Base-by-base conservation (phyloP, 2,888 invertebrate species). In the Nomada flava region DNA sequence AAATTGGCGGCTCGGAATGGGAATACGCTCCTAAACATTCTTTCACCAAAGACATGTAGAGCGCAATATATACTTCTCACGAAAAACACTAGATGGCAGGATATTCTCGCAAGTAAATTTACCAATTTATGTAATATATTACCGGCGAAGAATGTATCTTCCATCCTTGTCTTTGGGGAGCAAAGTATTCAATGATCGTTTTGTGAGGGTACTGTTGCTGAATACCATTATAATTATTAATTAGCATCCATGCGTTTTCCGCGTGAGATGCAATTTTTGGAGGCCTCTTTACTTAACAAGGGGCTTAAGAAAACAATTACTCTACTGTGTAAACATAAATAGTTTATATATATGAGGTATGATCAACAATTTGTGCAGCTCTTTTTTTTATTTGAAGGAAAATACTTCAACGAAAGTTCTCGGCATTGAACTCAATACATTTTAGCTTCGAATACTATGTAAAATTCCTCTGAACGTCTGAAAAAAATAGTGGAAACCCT, bases 121-220 rank as follows among this genome's bases (percentile, higher is more conserved):
- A 9, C 11, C 15, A 2, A 5, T 10, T 18, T 2, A 29, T 7
- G 55, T 9, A 78, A 83, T 83, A 83, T 82, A 76, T 63, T 2
- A 20, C 52, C 2, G 10, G 10, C 0, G 15, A 2, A 15, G 7
- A 7, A 1, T 0, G 0, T 0, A 11, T 13, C 0, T 0, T 7
- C 0, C 0, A 67, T 96, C 97, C 96, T 97, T 97, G 97, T 97
- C 96, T 96, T 89, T 94, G 96, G 97, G 97, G 97, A 97, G 97
- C 97, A 96, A 95, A 97, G 96, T 97, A 96, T 96, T 95, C 97
- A 95, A 95, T 96, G 97, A 97, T 96, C 97, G 96, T 95, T 89
- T 96, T 96, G 97, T 97, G 97, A 97, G 97, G 95, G 95, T 96
- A 96, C 96, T 97, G 95, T 95, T 97, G 97, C 97, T 97, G 96